A percentile compares a stretch with the other conserved stretches of the same genome.
These are phyloP conservation scores for Panthera tigris DNA, from an alignment of 2,113 vertebrate species.

Conservation along the genomic window DNA sequence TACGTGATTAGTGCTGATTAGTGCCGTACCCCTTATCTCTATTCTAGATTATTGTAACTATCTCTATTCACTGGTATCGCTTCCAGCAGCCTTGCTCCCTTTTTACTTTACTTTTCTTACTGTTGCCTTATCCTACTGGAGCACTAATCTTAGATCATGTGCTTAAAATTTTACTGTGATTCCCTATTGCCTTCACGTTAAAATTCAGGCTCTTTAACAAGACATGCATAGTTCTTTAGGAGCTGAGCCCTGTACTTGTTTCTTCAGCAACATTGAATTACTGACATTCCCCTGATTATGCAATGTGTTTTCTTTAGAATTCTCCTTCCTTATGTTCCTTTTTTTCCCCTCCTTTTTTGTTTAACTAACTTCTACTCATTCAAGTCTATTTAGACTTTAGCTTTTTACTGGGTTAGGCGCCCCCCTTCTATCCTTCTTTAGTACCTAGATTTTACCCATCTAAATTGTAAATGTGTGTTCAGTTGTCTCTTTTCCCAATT, in stretches of 20 bases:
- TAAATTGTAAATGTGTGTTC: not conserved
- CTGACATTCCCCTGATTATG: not conserved
- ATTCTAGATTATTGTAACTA: not conserved
- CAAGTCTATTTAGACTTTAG: not conserved
- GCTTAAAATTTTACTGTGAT: not conserved
- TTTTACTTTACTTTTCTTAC: not conserved
- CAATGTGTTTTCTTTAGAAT: not conserved
- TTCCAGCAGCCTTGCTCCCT: not conserved
- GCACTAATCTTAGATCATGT: not conserved
- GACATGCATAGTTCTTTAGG: not conserved
- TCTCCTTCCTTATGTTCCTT: not conserved
- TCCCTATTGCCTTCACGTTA: not conserved
- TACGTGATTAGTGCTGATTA: not conserved
- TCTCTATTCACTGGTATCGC: not conserved
- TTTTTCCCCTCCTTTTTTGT: not conserved
- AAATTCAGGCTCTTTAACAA: not conserved
- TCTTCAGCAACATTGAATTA: not conserved
- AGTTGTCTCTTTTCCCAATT: not conserved
- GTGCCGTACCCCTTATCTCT: not conserved
- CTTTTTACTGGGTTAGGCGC: not conserved
- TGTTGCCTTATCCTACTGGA: not conserved
- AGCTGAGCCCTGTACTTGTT: not conserved
- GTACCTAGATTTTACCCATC: not conserved
- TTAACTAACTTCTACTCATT: not conserved
- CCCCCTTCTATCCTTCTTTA: not conserved